Conservation (phyloP, 2,888 invertebrate species). For the Labia minor region DNA sequence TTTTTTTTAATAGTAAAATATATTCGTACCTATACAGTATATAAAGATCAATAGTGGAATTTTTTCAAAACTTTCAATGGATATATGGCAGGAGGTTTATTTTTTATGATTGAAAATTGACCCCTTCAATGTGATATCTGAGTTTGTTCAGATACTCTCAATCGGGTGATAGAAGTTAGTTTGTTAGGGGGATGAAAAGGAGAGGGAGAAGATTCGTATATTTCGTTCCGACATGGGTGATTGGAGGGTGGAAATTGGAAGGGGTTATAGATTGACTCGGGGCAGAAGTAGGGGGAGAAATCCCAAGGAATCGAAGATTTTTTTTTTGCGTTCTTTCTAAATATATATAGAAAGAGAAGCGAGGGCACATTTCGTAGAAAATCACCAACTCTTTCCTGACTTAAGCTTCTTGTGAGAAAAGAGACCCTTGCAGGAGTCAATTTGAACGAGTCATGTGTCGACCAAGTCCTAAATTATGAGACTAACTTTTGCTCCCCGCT, state of each 20-base stretch:
- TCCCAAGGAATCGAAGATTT: slow-evolving; percentile 4
- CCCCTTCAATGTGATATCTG: slow-evolving; percentile 1
- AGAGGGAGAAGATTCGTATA: neutral
- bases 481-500: too few species aligned
- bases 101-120: slow-evolving; percentile 13
- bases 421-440: too few species aligned
- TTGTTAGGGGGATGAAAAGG: neutral
- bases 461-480: too few species aligned
- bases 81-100: neutral
- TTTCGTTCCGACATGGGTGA: neutral
- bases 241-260: neutral
- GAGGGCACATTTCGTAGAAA: too few species aligned
- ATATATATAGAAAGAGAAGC: too few species aligned
- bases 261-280: neutral
- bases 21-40: too few species aligned
- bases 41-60: neutral
- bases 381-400: too few species aligned
- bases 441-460: too few species aligned
- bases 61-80: neutral
- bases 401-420: too few species aligned
- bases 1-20: neutral
- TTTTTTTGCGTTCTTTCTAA: neutral
- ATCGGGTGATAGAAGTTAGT: neutral
- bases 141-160: slow-evolving; percentile 4
- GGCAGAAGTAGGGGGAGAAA: neutral